These are phyloP conservation scores for Oophaga pumilio DNA, from an alignment of 2,113 vertebrate genomes.

Conservation along the genomic window DNA sequence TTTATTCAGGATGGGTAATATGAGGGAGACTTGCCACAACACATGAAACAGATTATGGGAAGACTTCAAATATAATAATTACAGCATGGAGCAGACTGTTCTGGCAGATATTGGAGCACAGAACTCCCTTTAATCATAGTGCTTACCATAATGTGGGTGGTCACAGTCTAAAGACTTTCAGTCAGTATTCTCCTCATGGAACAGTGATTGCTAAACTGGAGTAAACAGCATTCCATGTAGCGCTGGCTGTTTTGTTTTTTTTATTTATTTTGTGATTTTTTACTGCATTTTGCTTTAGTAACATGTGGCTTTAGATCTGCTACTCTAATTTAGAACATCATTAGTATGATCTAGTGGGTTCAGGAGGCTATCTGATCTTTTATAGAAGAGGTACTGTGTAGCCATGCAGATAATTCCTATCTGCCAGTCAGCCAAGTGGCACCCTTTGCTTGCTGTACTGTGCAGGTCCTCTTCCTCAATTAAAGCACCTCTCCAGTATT, in stretches of 20 bases:
- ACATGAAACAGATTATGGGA: slow-evolving; percentile 75
- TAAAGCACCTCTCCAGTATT: too few species aligned
- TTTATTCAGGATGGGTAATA: slow-evolving; percentile 66
- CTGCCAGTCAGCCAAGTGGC: too few species aligned
- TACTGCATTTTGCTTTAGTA: background rate
- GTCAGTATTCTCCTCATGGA: slow-evolving; percentile 56
- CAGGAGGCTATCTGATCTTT: background rate
- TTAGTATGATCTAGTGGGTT: background rate
- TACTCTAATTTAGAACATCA: background rate
- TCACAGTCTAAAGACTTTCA: slow-evolving; percentile 61
- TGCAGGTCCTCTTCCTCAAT: too few species aligned
- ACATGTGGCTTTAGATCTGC: background rate
- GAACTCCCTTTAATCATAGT: slow-evolving; percentile 72
- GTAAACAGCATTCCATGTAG: slow-evolving; percentile 66
- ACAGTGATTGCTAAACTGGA: slow-evolving; percentile 60
- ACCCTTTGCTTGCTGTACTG: too few species aligned
- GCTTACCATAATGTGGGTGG: slow-evolving; percentile 75
- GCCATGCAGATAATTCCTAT: too few species aligned
- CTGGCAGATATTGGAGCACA: slow-evolving; percentile 66
- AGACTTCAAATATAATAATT: slow-evolving; percentile 73
- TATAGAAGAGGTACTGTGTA: too few species aligned
- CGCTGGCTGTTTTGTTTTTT: slow-evolving; percentile 56
- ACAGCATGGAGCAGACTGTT: slow-evolving; percentile 67
- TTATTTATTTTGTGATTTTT: slow-evolving; percentile 18
- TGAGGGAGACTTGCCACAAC: slow-evolving; percentile 67